A percentile compares a stretch with the other conserved stretches of the same genome.
Evolutionary conservation across 2,888 invertebrate genomes (phyloP).

Genomic region (Escarpia spicata): DNA sequence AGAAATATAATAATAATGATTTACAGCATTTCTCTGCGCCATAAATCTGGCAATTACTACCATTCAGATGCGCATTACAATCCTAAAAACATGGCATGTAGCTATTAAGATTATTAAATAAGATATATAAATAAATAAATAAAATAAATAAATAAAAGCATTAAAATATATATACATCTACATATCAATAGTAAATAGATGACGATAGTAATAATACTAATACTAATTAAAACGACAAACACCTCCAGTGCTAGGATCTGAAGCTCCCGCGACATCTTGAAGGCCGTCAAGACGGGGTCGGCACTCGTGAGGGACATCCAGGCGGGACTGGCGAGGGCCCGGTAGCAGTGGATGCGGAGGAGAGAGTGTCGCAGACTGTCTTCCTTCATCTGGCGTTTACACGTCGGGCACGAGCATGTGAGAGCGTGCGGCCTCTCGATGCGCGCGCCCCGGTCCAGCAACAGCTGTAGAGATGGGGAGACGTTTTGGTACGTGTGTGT

Average conservation of each 20-base stretch:
- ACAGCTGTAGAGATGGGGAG: slow-evolving; percentile 64
- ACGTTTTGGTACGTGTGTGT: not conserved
- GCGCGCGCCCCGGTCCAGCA: slow-evolving; percentile 67
- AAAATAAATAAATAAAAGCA: no score
- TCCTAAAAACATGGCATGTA: no score
- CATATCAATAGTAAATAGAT: no score
- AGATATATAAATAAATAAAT: no score
- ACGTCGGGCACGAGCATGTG: slow-evolving; percentile 67
- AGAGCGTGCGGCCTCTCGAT: slow-evolving; percentile 67
- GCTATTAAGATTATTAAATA: no score
- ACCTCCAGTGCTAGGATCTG: slow-evolving; percentile 66
- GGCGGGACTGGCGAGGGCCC: slow-evolving; percentile 70
- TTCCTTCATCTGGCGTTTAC: slow-evolving; percentile 63
- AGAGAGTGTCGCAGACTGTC: slow-evolving; percentile 70
- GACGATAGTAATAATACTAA: no score
- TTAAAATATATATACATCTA: no score
- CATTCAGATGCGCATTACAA: no score
- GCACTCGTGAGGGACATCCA: slow-evolving; percentile 70
- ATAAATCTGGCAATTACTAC: no score
- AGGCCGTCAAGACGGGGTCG: slow-evolving; percentile 70
- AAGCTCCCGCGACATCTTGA: slow-evolving; percentile 69
- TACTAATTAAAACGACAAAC: no score
- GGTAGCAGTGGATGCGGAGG: slow-evolving; percentile 68
- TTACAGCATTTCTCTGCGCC: no score
- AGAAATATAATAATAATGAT: no score